Conservation (phyloP, 2,888 invertebrate species). For the Phania funesta region DNA sequence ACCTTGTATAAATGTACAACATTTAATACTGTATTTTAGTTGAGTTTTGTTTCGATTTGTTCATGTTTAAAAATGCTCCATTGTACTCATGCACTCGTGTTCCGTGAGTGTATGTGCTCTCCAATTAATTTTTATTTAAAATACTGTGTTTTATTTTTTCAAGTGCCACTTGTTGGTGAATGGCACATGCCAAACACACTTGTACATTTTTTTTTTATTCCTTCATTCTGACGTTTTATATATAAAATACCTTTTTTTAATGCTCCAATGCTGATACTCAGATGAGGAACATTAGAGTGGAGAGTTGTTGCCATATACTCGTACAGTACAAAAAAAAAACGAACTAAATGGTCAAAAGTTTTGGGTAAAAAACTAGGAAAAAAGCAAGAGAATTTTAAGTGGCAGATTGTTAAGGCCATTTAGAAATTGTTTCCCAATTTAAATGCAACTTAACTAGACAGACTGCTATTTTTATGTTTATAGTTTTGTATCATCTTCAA, state of each 20-base stretch:
- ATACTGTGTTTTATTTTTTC: slow-evolving; percentile 68
- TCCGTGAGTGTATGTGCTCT: slow-evolving; percentile 56
- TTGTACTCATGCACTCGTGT: slow-evolving; percentile 42
- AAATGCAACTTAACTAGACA: slow-evolving; percentile 55
- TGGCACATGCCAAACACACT: slow-evolving; percentile 67
- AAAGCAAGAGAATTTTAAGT: slow-evolving; percentile 55
- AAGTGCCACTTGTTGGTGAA: slow-evolving; percentile 67
- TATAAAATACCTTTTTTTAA: slow-evolving; percentile 21
- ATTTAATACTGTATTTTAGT: slow-evolving; percentile 65
- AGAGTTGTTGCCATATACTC: background rate
- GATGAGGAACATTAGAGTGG: background rate
- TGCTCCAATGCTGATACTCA: background rate
- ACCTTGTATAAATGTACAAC: slow-evolving; percentile 52
- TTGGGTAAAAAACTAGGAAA: slow-evolving; percentile 44
- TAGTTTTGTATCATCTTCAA: slow-evolving; percentile 63
- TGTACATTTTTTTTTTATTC: slow-evolving; percentile 47
- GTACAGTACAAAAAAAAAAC: slow-evolving; percentile 13
- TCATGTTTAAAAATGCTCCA: slow-evolving; percentile 56
- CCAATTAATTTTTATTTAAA: slow-evolving; percentile 69
- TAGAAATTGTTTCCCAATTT: slow-evolving; percentile 74
- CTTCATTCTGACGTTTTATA: slow-evolving; percentile 44
- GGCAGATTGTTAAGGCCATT: slow-evolving; percentile 69
- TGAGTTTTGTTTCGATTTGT: slow-evolving; percentile 66
- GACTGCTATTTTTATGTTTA: slow-evolving; percentile 60
- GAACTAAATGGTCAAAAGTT: slow-evolving; percentile 67